Evolutionary conservation across 2,888 invertebrate species (phyloP).

Genomic region (Rotaria sp.): DNA sequence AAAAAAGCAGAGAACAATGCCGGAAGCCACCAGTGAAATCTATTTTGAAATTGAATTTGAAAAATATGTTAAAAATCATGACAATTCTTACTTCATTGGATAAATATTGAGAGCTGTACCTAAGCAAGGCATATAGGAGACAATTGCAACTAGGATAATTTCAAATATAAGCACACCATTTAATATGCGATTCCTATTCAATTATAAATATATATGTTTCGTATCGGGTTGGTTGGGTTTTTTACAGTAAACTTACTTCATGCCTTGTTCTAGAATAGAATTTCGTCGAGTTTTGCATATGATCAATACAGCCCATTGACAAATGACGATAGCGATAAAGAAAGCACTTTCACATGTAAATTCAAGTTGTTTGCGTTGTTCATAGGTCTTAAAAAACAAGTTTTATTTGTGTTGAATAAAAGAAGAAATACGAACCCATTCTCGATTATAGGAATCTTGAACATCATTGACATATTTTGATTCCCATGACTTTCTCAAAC

Average conservation of each 20-base stretch:
- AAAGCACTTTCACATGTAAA: conserved; percentile 46
- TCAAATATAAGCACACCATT: conserved; percentile 57
- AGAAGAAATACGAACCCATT: conserved; percentile 69
- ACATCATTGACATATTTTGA: conserved; percentile 92
- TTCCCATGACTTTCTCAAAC: conserved; percentile 89
- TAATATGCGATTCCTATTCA: conserved; percentile 53
- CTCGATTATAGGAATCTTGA: conserved; percentile 89
- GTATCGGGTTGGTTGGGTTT: background rate
- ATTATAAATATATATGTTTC: conserved; percentile 38
- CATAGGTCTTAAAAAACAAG: conserved; percentile 42
- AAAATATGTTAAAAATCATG: background rate
- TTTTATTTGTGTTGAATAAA: conserved; percentile 60
- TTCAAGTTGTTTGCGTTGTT: conserved; percentile 45
- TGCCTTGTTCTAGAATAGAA: conserved; percentile 46
- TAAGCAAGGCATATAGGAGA: conserved; percentile 55
- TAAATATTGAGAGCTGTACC: conserved; percentile 56
- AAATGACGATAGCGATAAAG: conserved; percentile 45
- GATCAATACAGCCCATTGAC: conserved; percentile 44
- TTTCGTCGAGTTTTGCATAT: conserved; percentile 44
- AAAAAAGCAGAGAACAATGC: conserved; percentile 73
- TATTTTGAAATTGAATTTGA: conserved; percentile 53
- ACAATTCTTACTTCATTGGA: conserved; percentile 51
- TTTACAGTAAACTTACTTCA: conserved; percentile 39
- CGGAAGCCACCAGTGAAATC: conserved; percentile 97
- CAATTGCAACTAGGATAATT: conserved; percentile 54